A percentile compares a stretch with the other conserved stretches of the same genome.
Conservation (phyloP, 2,888 invertebrate genomes). For the Neoaliturus tenellus region DNA sequence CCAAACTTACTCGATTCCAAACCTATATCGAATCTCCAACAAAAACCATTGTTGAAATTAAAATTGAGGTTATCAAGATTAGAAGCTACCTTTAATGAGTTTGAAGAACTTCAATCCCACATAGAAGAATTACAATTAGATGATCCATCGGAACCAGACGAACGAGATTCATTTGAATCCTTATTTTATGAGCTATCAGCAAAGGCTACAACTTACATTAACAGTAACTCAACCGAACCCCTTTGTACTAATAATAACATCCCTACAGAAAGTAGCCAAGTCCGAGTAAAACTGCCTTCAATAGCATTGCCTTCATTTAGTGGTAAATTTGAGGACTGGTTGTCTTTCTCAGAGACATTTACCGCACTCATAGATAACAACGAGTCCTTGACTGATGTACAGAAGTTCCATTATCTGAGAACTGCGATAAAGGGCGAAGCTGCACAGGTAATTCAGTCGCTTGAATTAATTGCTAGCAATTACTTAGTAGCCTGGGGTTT, state of each 20-base stretch:
- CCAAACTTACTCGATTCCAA: not conserved
- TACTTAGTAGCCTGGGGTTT: conserved; percentile 6
- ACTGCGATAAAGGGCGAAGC: conserved; percentile 4
- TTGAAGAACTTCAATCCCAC: not conserved
- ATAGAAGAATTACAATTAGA: not conserved
- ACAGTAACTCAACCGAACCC: not conserved
- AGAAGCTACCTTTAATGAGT: not conserved
- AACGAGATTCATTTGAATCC: not conserved
- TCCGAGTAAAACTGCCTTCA: too few species aligned
- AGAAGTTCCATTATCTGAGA: not conserved
- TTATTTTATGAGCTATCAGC: not conserved
- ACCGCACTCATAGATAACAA: not conserved
- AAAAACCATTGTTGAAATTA: too few species aligned
- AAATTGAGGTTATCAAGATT: not conserved
- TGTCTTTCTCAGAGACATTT: not conserved
- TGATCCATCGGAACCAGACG: not conserved
- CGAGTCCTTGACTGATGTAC: not conserved
- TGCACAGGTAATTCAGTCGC: not conserved
- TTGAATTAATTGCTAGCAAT: not conserved
- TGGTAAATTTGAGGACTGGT: not conserved
- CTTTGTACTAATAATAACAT: too few species aligned
- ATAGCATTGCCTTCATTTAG: too few species aligned
- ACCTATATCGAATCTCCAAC: too few species aligned
- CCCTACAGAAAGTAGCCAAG: too few species aligned
- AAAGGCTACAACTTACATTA: not conserved